Base-by-base conservation (phyloP, 2,888 invertebrate genomes). In the Lissonota sp. region DNA sequence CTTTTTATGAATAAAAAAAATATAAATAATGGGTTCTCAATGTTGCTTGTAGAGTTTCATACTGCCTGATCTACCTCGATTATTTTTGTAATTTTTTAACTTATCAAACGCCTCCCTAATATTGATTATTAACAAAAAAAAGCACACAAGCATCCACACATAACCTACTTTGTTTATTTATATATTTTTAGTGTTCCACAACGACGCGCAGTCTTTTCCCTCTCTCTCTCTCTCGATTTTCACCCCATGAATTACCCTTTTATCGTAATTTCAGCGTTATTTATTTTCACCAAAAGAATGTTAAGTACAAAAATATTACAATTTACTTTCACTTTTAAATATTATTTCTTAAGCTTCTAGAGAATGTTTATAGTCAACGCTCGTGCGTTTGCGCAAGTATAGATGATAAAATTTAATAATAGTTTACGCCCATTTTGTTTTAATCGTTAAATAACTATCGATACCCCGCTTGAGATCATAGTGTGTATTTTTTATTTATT, bases 301-400 rank as follows among this genome's bases (percentile, higher is more conserved):
- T 55, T 40, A 79, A 87, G 86, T 91, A 91, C 91, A 91, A 90
- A 91, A 91, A 90, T 91, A 91, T 90, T 91, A 91, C 90, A 91
- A 87, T 88, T 84, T 67, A 84, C 84, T 81, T 85, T 26, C 26
- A 26, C 3, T 26, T 2, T 26, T 26, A 26, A 26, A 26, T 26
- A 26, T 87, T 88, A 85, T 62, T 84, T 80, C 83, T 89, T 63
- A 76, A 69, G 62, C 57, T 69, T 64, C 57, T 63, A 63, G 60
- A 66, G 64, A 26, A 26, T 26, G 26, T 76, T 37, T 57, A 14
- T 5, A 37, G 7, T 53, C 70, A 77, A 42, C 71, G 55, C 40
- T 67, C 12, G 40, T 58, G 69, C 51, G 44, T 60, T 51, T 51
- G 58, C 66, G 49, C 8, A 42, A 53, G 49, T 57, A 10, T 46